phyloP scores from a whole-genome alignment of 1,140 invertebrate species.

The Apis laboriosa region DNA sequence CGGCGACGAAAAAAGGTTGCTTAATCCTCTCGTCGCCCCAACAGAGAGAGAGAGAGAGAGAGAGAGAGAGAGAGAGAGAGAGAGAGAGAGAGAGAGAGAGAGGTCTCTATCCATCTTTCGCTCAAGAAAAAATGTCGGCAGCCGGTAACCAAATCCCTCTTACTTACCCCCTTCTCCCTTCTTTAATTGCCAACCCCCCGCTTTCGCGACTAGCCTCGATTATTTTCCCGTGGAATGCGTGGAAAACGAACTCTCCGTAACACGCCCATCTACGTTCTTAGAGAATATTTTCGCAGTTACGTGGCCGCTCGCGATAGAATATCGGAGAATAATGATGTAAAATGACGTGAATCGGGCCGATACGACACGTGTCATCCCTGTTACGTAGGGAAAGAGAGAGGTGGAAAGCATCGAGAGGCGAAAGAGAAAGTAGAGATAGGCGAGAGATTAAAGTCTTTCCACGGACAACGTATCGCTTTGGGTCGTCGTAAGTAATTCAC shows the following conservation, averaged over 20 bases:
- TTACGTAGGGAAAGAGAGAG: neutral
- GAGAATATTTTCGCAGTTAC: neutral
- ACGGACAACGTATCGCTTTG: slow-evolving; percentile 39
- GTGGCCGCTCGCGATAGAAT: too few species aligned
- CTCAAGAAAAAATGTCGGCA: slow-evolving; percentile 50
- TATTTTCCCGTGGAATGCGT: too few species aligned
- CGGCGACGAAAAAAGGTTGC: slow-evolving; percentile 42
- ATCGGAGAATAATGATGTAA: too few species aligned
- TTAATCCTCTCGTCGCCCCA: slow-evolving; percentile 44
- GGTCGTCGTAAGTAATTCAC: slow-evolving; percentile 51
- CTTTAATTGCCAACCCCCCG: slow-evolving; percentile 56
- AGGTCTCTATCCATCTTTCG: neutral
- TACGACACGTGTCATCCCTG: too few species aligned
- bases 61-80: neutral
- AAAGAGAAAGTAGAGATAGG: slow-evolving; percentile 24
- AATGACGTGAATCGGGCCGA: too few species aligned
- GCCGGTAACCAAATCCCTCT: slow-evolving; percentile 52
- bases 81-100: neutral
- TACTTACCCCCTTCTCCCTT: slow-evolving; percentile 27
- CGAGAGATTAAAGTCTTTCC: slow-evolving; percentile 46
- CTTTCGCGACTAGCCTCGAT: neutral
- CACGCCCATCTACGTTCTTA: neutral
- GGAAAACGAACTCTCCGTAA: neutral
- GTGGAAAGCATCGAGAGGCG: neutral
- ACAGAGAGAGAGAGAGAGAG: neutral